Conservation (phyloP, 2,113 vertebrate genomes). For the Danionella cerebrum region DNA sequence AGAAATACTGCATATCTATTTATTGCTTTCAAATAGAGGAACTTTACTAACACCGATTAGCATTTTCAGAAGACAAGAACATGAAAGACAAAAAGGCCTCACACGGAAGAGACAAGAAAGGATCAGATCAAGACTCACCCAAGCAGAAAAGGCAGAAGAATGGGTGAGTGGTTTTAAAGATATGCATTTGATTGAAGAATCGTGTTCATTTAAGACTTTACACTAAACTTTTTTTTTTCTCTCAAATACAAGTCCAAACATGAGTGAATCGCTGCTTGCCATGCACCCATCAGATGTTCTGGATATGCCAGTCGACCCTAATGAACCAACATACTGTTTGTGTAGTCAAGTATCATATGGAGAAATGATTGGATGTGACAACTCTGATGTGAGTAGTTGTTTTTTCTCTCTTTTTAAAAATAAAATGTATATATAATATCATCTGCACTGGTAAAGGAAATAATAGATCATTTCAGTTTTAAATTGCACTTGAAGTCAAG, state of each 20-base stretch:
- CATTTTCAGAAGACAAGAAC: conserved; percentile 20
- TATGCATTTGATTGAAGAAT: neutral
- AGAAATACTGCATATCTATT: neutral
- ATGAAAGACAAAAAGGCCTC: conserved; percentile 11
- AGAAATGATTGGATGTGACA: conserved; percentile 99
- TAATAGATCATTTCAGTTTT: no score
- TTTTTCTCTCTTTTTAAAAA: no score
- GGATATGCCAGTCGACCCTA: conserved; percentile 98
- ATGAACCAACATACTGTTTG: conserved; percentile 96
- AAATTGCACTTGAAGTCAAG: no score
- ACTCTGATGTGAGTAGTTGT: conserved; percentile 84
- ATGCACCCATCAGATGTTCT: conserved; percentile 94
- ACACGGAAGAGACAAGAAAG: conserved; percentile 12
- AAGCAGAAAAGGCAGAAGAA: conserved; percentile 24
- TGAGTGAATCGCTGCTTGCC: conserved; percentile 34
- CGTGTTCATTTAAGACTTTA: neutral
- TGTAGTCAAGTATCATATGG: conserved; percentile 98
- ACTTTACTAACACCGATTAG: neutral
- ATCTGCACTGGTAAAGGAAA: no score
- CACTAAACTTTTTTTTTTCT: neutral
- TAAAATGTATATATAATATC: no score
- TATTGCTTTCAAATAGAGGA: neutral
- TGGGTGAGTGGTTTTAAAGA: neutral
- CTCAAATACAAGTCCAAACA: neutral
- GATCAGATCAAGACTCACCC: neutral